A percentile compares a stretch with the other conserved stretches of the same genome.
Conservation (phyloP, 64 coral and sea anemone species). For the Montipora foliosa region DNA sequence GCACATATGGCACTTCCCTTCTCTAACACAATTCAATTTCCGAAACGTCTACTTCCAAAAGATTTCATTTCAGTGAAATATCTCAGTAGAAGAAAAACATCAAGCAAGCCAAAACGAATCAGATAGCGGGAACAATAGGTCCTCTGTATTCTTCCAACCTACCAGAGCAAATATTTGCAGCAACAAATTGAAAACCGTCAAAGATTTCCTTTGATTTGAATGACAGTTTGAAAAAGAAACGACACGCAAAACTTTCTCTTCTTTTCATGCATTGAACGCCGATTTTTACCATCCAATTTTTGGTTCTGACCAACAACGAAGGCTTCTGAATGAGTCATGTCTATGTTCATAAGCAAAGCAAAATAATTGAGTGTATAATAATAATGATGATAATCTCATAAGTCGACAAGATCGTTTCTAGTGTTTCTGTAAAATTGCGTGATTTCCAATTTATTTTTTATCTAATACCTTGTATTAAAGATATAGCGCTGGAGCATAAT, state of each 20-base stretch:
- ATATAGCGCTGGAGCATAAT: background rate
- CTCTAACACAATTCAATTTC: background rate
- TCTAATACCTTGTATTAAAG: background rate
- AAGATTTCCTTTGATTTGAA: slow-evolving; percentile 40
- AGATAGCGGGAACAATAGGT: slow-evolving; percentile 14
- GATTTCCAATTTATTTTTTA: background rate
- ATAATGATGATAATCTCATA: no score
- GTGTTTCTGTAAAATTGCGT: no score
- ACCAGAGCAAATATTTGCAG: slow-evolving; percentile 33
- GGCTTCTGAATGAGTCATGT: background rate
- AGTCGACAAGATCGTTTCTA: no score
- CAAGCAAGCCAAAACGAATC: slow-evolving; percentile 7
- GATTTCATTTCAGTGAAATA: no score
- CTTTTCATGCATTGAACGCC: background rate
- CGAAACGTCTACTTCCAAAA: background rate
- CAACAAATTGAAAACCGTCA: slow-evolving; percentile 39
- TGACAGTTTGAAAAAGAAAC: slow-evolving; percentile 21
- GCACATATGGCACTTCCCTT: slow-evolving; percentile 24
- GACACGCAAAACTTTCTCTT: background rate
- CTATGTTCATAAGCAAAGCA: background rate
- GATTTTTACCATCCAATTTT: background rate
- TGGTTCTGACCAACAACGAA: no score
- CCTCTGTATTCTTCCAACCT: slow-evolving; percentile 23
- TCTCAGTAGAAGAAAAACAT: background rate
- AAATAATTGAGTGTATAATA: no score